Evolutionary conservation across 1,140 invertebrate species (phyloP), one percentile per base, ranked within the genome.

Genomic region (Leptinotarsa lineolata): DNA sequence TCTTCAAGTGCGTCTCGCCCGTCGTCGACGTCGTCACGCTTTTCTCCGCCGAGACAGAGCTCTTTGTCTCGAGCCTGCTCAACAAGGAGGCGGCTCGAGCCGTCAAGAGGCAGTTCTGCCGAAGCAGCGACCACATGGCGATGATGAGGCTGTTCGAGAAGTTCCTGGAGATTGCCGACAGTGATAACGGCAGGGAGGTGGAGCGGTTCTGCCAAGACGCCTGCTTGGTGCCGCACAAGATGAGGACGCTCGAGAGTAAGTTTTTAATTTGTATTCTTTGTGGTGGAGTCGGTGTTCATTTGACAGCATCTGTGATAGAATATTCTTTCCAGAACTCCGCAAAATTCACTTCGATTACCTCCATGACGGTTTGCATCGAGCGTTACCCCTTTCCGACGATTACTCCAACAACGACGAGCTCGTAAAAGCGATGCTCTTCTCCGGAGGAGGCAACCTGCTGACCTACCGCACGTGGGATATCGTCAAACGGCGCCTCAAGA

Each of bases 1-100:
- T 91, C 72, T 90, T 89, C 58, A 83, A 87, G 86, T 90, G 86
- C 78, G 81, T 82, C 15, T 78, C 81, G 13, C 83, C 83, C 11
- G 77, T 84, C n/a, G 77, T 84, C n/a, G 83, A 84, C 73, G 82
- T 84, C 58, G 74, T 83, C 1, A 84, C 83, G 5, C 65, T 82
- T 16, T 84, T 81, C 68, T 80, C 82, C 4, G 71, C 79, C 11
- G 81, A 82, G 21, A 74, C 75, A 3, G 79, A 81, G 66, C 72
- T 84, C 8, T 84, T 84, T 72, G 59, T 73, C 2, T 78, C 75
- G 11, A 39, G 72, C 46, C 71, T 84, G 46, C 69, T 71, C 16
- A 75, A 79, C 54, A 80, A 81, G 72, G 77, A 78, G 2, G 46
- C 6, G 1, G 72, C 81, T 5, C 79, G 78, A 68, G 68, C 63